These are phyloP conservation scores for Trachelus iudaicus DNA, from an alignment of 2,888 invertebrate species.

Conservation along the genomic window DNA sequence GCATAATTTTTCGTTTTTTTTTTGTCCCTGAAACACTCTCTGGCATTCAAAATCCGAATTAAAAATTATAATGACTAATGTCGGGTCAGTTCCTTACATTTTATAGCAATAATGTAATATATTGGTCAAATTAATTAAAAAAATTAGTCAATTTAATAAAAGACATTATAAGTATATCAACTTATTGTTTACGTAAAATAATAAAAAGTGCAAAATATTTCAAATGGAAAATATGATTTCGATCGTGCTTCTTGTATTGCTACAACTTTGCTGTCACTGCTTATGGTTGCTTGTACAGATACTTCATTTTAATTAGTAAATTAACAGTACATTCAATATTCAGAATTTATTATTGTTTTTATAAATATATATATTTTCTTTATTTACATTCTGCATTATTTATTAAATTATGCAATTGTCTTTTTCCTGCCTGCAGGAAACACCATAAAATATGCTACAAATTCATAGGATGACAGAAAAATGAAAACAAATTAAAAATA, in stretches of 20 bases:
- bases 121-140: no score
- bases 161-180: background rate
- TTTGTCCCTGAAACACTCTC: no score
- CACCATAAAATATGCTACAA: background rate
- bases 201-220: background rate
- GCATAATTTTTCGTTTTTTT: no score
- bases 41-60: no score
- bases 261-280: background rate
- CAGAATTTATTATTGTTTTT: background rate
- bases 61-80: no score
- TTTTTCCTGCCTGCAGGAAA: background rate
- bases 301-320: background rate
- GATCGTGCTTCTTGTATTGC: background rate
- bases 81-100: background rate
- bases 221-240: background rate
- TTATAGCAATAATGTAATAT: background rate
- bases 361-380: constrained; percentile 8
- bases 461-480: no score
- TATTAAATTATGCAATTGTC: background rate
- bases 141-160: background rate
- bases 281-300: background rate
- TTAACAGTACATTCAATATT: background rate
- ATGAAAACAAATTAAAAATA: no score
- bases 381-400: background rate
- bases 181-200: background rate